A percentile compares a stretch with the other conserved stretches of the same genome.
These are phyloP conservation scores for Recurvirostra avosetta DNA, from an alignment of 2,113 vertebrate species.

Conservation along the genomic window DNA sequence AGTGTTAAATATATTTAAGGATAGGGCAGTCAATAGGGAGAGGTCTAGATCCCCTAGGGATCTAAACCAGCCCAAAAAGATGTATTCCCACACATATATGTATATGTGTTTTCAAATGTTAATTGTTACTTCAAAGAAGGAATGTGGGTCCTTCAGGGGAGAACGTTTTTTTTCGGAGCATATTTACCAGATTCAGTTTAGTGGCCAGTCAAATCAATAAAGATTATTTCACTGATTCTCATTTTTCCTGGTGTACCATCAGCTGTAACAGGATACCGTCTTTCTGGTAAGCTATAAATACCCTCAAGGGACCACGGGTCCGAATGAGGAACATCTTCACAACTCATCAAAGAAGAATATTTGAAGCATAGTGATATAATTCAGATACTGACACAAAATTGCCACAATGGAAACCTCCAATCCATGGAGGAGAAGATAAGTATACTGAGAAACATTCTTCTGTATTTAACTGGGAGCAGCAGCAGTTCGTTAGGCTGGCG, in stretches of 20 bases:
- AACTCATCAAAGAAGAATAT: neutral
- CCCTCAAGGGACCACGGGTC: neutral
- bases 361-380: neutral
- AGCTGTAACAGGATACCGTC: neutral
- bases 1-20: neutral
- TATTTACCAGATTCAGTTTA: neutral
- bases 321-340: neutral
- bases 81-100: neutral
- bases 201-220: neutral
- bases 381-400: neutral
- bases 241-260: neutral
- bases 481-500: neutral
- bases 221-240: neutral
- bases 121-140: neutral
- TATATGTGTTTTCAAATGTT: neutral
- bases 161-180: rapidly evolving
- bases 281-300: neutral
- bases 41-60: neutral
- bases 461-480: neutral
- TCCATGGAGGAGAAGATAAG: neutral
- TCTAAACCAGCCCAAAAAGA: neutral
- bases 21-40: neutral
- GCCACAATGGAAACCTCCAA: neutral
- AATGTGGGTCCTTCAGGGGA: neutral
- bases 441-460: neutral